phyloP scores from a whole-genome alignment of 2,888 invertebrate genomes.

The Ypsolopha sequella region DNA sequence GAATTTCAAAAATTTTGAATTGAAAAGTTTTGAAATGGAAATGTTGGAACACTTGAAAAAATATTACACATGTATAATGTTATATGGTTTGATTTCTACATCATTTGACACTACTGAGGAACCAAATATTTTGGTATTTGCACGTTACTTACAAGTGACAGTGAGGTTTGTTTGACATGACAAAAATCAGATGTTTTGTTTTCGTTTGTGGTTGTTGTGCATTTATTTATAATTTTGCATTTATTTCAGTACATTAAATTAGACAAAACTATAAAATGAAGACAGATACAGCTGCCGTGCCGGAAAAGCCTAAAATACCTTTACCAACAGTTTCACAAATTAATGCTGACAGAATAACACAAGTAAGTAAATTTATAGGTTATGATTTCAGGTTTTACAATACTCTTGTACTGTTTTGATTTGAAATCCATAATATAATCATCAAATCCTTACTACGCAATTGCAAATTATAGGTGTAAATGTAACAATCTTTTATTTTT shows the following conservation, averaged over 20 bases:
- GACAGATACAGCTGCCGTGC: constrained; percentile 28
- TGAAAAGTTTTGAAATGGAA: no score
- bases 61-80: no score
- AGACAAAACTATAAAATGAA: constrained; percentile 32
- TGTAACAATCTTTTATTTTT: no score
- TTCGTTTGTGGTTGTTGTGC: constrained; percentile 1
- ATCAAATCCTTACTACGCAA: background rate
- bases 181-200: background rate
- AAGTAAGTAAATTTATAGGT: constrained; percentile 66
- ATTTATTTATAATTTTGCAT: background rate
- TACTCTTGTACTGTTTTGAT: background rate
- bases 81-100: no score
- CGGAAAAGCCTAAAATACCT: constrained; percentile 66
- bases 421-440: background rate
- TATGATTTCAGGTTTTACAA: background rate
- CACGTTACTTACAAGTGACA: no score
- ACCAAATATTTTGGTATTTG: no score
- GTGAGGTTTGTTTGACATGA: no score
- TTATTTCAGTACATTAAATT: background rate
- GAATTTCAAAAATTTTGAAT: no score
- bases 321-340: constrained; percentile 91
- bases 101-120: no score
- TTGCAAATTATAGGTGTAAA: background rate
- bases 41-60: no score
- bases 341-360: constrained; percentile 89